A percentile compares a stretch with the other conserved stretches of the same genome.
Conservation (phyloP, 2,113 vertebrate species). For the Cheirogaleus medius region DNA sequence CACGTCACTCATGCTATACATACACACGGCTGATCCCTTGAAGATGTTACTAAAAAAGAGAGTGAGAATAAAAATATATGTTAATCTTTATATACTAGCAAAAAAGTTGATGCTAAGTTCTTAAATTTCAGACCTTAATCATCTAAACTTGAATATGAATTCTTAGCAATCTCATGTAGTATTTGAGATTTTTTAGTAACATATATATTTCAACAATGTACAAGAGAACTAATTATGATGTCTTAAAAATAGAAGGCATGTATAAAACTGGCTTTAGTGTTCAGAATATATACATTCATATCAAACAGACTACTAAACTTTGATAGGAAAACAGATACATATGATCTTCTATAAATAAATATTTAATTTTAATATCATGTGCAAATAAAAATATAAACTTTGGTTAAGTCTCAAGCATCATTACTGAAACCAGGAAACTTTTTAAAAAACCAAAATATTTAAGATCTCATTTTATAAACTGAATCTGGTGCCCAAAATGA, state of each 20-base stretch:
- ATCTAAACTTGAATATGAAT: conserved; percentile 50
- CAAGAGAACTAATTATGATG: neutral
- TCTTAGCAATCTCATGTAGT: conserved; percentile 36
- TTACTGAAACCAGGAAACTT: neutral
- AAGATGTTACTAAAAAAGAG: conserved; percentile 93
- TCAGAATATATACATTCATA: neutral
- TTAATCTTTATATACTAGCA: neutral
- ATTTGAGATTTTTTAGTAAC: neutral
- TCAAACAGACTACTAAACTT: neutral
- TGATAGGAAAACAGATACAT: neutral
- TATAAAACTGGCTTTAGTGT: neutral
- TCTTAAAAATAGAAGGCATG: neutral
- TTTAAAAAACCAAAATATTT: neutral
- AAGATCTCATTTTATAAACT: neutral
- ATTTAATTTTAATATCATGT: neutral
- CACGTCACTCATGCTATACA: conserved; percentile 98
- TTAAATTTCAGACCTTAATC: conserved; percentile 52
- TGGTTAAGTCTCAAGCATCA: neutral
- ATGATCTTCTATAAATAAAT: neutral
- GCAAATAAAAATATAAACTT: conserved; percentile 10
- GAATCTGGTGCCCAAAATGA: neutral
- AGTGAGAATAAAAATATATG: conserved; percentile 31
- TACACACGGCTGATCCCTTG: conserved; percentile 97
- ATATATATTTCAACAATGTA: neutral
- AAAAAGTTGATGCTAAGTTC: conserved; percentile 31